A percentile compares a stretch with the other conserved stretches of the same genome.
Conservation (phyloP, 2,113 vertebrate genomes). For the Junco hyemalis region DNA sequence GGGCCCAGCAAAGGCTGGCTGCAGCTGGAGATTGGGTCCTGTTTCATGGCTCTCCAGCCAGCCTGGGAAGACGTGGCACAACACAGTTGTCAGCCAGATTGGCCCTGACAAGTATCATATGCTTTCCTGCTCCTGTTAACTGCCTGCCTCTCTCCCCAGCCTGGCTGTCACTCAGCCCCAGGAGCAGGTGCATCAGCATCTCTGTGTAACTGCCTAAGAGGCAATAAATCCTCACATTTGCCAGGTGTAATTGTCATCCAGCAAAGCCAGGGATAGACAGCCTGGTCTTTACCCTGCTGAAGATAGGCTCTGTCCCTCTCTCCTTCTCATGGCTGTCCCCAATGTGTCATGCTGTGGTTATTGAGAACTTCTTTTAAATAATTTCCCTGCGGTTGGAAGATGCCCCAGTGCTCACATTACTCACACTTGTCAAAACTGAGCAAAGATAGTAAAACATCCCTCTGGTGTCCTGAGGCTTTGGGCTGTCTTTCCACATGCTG, state of each 20-base stretch:
- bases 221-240: constrained; percentile 19
- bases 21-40: background rate
- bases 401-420: constrained; percentile 6
- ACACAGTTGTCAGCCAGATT: constrained; percentile 34
- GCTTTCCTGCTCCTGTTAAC: background rate
- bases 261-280: background rate
- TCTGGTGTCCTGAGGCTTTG: background rate
- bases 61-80: background rate
- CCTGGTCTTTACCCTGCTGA: background rate
- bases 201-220: background rate
- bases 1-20: background rate
- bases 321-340: background rate
- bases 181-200: background rate
- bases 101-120: constrained; percentile 35
- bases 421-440: background rate
- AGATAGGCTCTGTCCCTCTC: background rate
- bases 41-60: background rate
- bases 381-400: background rate
- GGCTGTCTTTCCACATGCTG: background rate
- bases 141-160: background rate
- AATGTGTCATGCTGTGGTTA: background rate
- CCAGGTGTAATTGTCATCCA: constrained; percentile 10
- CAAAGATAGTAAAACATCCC: background rate
- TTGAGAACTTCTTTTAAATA: constrained; percentile 30
- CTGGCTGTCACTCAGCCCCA: background rate